Evolutionary conservation across 2,113 vertebrate species (phyloP).

Genomic region (Tringa solitaria): DNA sequence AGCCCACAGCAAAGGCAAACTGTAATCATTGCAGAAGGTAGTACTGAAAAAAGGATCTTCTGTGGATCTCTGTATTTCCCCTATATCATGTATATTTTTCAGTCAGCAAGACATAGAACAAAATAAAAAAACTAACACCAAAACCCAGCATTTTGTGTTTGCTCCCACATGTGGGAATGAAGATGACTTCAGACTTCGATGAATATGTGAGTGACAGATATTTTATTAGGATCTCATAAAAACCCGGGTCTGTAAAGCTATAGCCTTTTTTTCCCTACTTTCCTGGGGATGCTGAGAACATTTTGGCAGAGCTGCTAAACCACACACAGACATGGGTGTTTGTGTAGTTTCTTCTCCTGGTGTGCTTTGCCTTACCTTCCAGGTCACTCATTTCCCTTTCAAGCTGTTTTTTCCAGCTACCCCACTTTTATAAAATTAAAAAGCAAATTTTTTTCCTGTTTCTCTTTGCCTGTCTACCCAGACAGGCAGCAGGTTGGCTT

Average conservation of each 20-base stretch:
- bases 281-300: neutral
- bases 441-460: neutral
- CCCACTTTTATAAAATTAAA: neutral
- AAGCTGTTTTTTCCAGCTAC: neutral
- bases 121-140: neutral
- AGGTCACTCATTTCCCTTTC: neutral
- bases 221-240: neutral
- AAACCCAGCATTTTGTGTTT: neutral
- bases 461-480: neutral
- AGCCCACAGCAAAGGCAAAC: neutral
- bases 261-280: neutral
- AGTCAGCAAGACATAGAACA: neutral
- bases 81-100: neutral
- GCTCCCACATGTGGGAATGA: no score
- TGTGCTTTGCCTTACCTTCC: neutral
- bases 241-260: neutral
- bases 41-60: neutral
- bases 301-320: neutral
- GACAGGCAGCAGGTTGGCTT: fast-evolving
- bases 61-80: neutral
- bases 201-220: neutral
- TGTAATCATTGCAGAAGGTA: neutral
- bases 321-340: fast-evolving
- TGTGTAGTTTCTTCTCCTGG: neutral
- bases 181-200: neutral